A percentile compares a stretch with the other conserved stretches of the same genome.
These are phyloP conservation scores for Coelinius sp. DNA, from an alignment of 2,888 invertebrate species.

Conservation along the genomic window DNA sequence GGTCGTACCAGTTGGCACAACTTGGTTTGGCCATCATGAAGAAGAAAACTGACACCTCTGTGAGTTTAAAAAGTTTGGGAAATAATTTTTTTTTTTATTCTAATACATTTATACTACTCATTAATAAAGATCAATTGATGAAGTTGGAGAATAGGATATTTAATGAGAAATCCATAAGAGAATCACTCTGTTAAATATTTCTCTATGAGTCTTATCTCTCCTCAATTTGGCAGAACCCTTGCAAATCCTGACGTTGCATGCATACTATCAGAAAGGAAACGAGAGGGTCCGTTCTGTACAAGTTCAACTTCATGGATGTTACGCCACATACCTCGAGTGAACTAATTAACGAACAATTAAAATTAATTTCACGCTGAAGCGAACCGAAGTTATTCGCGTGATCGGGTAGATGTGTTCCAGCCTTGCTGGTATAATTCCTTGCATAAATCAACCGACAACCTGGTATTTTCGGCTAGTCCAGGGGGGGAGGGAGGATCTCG, in stretches of 20 bases:
- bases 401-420: constrained; percentile 39
- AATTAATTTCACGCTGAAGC: constrained; percentile 59
- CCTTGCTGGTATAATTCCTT: constrained; percentile 48
- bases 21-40: no score
- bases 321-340: constrained; percentile 54
- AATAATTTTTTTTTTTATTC: no score
- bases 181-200: no score
- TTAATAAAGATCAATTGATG: no score
- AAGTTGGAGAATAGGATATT: no score
- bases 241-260: constrained; percentile 4
- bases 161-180: no score
- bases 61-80: no score
- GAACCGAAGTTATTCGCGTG: constrained; percentile 55
- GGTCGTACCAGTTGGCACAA: no score
- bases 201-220: background rate
- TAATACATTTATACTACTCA: no score
- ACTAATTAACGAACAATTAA: constrained; percentile 64
- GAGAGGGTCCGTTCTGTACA: constrained; percentile 4
- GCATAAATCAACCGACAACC: constrained; percentile 31
- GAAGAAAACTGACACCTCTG: no score
- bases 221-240: background rate
- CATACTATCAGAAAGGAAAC: background rate
- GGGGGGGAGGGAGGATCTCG: background rate
- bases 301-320: constrained; percentile 38
- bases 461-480: constrained; percentile 38